Conservation (phyloP, 2,888 invertebrate species). For the Neuroscelio doddi region DNA sequence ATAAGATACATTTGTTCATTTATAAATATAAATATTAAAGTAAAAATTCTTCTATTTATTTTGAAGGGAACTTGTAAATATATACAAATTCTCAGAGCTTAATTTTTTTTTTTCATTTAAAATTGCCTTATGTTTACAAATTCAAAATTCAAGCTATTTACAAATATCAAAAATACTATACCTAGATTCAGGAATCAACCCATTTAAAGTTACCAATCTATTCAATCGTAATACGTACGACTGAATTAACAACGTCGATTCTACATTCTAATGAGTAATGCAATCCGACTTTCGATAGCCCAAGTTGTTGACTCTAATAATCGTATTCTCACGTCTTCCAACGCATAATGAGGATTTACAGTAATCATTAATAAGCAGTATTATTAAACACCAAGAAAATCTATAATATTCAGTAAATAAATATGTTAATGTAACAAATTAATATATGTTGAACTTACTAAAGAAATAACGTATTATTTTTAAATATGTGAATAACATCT, state of each 20-base stretch:
- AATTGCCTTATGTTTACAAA: not conserved
- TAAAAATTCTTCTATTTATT: no score
- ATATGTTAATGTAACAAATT: no score
- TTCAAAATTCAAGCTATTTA: not conserved
- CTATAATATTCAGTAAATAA: no score
- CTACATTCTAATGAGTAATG: conserved; percentile 42
- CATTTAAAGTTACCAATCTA: conserved; percentile 1
- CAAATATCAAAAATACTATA: not conserved
- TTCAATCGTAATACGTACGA: not conserved
- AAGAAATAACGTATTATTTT: no score
- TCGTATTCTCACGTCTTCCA: conserved; percentile 29
- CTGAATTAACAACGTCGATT: conserved; percentile 42
- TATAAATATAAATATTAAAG: no score
- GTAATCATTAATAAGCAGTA: conserved; percentile 36
- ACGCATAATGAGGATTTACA: conserved; percentile 46
- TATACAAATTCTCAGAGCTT: no score
- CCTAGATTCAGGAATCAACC: not conserved
- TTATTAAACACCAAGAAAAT: conserved; percentile 29
- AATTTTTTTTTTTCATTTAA: not conserved
- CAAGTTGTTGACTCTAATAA: conserved; percentile 26
- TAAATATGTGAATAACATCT: no score
- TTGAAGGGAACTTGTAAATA: no score
- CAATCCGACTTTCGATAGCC: conserved; percentile 30
- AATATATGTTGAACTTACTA: no score
- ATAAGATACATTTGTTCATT: no score